Percentiles rank a stretch among this genome's conserved stretches.
phyloP scores from a whole-genome alignment of 37 sponge, comb jelly and placozoan species.

The Crambe crambe region DNA sequence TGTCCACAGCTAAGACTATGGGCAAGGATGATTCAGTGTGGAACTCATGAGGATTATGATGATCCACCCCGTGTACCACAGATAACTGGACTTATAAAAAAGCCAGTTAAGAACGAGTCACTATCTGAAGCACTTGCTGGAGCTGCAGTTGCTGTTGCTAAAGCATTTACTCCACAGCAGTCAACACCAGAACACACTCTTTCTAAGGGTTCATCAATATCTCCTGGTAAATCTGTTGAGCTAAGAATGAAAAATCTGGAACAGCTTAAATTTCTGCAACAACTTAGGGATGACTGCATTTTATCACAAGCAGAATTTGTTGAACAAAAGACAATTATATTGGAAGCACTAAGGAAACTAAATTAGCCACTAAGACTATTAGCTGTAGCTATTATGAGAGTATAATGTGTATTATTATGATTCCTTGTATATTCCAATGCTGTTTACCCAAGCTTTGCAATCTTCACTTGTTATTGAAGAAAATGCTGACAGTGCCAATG shows the following conservation, averaged over 20 bases:
- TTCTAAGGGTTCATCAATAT: background rate
- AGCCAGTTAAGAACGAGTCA: background rate
- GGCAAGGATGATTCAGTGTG: conserved; percentile 13
- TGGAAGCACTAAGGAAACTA: too few species aligned
- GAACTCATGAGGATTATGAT: conserved; percentile 14
- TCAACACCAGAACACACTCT: background rate
- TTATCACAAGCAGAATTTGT: background rate
- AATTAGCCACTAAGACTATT: too few species aligned
- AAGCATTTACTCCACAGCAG: too few species aligned
- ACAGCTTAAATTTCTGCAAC: conserved; percentile 13
- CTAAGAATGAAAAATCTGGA: conserved; percentile 9
- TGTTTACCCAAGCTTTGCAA: conserved; percentile 11
- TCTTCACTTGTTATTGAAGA: conserved; percentile 17
- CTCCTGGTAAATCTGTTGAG: conserved; percentile 6
- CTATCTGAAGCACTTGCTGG: background rate
- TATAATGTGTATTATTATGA: background rate
- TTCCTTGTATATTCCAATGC: conserved; percentile 11
- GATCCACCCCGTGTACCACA: conserved; percentile 11
- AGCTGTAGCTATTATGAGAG: too few species aligned
- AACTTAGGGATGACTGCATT: background rate
- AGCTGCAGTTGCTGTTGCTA: background rate
- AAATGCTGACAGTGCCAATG: background rate
- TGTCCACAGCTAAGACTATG: conserved; percentile 23
- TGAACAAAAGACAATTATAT: too few species aligned
- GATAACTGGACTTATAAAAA: background rate